A percentile compares a stretch with the other conserved stretches of the same genome.
Conservation (phyloP, 2,113 vertebrate genomes). For the Oxygymnocypris stewartii region DNA sequence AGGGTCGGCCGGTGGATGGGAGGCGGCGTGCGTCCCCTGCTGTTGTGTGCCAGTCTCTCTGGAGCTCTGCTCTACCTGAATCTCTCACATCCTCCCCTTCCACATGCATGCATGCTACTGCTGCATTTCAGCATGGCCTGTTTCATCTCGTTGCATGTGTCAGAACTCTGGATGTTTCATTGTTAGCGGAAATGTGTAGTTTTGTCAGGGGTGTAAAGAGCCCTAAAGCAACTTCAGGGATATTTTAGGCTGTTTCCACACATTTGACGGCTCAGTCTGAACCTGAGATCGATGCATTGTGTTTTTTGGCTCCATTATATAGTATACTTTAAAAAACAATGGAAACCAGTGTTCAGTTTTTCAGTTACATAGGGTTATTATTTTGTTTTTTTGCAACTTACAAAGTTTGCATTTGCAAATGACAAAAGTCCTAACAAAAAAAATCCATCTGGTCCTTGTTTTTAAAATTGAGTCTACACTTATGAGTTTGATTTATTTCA, state of each 20-base stretch:
- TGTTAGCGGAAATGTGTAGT: background rate
- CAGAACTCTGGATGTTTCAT: background rate
- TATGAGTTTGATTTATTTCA: background rate
- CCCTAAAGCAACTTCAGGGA: background rate
- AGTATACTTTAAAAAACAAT: background rate
- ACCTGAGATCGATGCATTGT: background rate
- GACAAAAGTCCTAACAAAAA: background rate
- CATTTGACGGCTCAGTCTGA: conserved; percentile 3
- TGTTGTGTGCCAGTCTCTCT: conserved; percentile 28
- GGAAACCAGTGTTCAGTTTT: background rate
- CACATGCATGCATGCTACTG: conserved; percentile 23
- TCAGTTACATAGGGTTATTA: background rate
- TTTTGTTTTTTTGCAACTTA: no score
- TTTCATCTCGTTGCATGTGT: conserved; percentile 18
- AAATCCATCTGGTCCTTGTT: background rate
- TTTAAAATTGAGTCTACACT: background rate
- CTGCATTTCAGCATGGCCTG: background rate
- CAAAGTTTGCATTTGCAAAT: no score
- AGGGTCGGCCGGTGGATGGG: conserved; percentile 82
- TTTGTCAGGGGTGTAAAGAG: background rate
- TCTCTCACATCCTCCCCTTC: conserved; percentile 47
- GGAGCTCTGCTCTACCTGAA: conserved; percentile 36
- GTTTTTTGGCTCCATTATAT: background rate
- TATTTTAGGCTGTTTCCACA: conserved; percentile 1
- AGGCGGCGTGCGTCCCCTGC: conserved; percentile 65